Evolutionary conservation across 2,888 invertebrate species (phyloP).

Genomic region (Acrocyrtus sp.): DNA sequence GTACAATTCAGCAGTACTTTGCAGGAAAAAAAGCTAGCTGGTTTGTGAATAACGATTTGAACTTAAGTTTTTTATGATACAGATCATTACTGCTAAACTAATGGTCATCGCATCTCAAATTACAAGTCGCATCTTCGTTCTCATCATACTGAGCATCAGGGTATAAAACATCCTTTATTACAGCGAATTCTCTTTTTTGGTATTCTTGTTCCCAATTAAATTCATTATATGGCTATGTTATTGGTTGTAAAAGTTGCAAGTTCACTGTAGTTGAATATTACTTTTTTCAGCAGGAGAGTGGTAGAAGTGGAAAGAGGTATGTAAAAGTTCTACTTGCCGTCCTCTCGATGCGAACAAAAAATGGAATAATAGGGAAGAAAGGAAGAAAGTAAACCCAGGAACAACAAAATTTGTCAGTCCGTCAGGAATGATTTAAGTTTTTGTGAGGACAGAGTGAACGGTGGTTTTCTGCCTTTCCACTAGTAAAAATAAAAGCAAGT

Average conservation of each 20-base stretch:
- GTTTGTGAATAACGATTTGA: constrained; percentile 10
- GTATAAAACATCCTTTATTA: constrained; percentile 15
- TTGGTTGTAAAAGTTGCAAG: constrained; percentile 38
- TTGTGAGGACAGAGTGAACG: constrained; percentile 16
- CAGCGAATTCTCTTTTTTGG: constrained; percentile 18
- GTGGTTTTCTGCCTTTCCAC: no score
- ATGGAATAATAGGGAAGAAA: constrained; percentile 13
- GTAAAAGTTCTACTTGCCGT: no score
- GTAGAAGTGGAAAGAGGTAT: no score
- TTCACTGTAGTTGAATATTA: constrained; percentile 39
- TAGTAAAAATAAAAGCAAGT: constrained; percentile 22
- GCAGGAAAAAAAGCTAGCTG: neutral
- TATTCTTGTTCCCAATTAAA: constrained; percentile 36
- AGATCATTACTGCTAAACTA: constrained; percentile 40
- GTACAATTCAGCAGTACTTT: constrained; percentile 2
- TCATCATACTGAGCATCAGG: constrained; percentile 1
- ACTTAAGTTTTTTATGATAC: constrained; percentile 24
- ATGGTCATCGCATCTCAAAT: constrained; percentile 44
- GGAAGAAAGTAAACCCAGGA: constrained; percentile 15
- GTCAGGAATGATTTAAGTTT: constrained; percentile 45
- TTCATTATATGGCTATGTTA: constrained; percentile 26
- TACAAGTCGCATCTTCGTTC: constrained; percentile 28
- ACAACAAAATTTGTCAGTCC: constrained; percentile 37
- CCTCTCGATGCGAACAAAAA: no score
- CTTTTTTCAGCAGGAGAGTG: no score